Conservation (phyloP, 2,113 vertebrate genomes). For the Cynopterus brachyotis region DNA sequence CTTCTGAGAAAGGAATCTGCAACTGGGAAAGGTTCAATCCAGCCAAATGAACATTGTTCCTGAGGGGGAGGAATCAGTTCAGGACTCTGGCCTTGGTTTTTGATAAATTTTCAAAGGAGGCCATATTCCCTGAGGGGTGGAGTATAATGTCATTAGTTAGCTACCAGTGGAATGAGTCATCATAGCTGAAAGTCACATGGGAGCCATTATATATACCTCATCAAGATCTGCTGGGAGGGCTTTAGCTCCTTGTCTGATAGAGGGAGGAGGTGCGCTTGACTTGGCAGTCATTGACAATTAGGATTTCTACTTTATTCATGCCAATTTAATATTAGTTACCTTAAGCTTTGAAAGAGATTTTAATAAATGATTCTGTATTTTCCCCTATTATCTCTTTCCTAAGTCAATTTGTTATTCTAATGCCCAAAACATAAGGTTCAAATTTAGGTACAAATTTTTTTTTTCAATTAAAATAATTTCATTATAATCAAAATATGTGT, state of each 20-base stretch:
- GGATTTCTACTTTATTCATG: neutral
- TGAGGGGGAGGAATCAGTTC: neutral
- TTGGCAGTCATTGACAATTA: neutral
- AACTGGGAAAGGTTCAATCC: neutral
- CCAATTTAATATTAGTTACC: conserved; percentile 12
- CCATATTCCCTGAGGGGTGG: conserved; percentile 47
- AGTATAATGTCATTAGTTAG: neutral
- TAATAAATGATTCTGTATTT: neutral
- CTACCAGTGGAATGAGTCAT: conserved; percentile 48
- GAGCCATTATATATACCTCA: neutral
- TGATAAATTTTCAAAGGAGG: conserved; percentile 36
- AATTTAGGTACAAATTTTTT: conserved; percentile 35
- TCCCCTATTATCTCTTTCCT: neutral
- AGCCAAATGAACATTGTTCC: conserved; percentile 5
- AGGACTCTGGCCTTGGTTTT: conserved; percentile 32
- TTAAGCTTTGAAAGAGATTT: conserved; percentile 26
- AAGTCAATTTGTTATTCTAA: conserved; percentile 32
- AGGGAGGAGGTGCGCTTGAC: neutral
- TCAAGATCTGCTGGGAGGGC: neutral
- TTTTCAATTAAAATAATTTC: neutral
- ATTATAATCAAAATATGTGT: conserved; percentile 22
- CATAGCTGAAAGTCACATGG: neutral
- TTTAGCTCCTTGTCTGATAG: conserved; percentile 29
- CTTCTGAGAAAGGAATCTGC: conserved; percentile 33
- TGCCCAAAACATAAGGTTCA: conserved; percentile 18